Base-by-base conservation (phyloP, 2,888 invertebrate species). In the Napeogenes sylphis region DNA sequence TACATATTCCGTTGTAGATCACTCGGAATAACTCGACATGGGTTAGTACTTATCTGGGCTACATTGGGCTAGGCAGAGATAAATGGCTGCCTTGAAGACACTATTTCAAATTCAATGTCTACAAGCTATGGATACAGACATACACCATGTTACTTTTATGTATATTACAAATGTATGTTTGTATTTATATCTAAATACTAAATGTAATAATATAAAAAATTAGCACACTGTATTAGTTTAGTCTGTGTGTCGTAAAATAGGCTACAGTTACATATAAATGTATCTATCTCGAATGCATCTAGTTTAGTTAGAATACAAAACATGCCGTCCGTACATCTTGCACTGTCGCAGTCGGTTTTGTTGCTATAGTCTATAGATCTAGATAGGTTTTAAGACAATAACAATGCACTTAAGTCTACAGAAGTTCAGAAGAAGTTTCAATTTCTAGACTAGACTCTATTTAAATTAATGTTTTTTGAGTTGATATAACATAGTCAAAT, bases 251-350 rank as follows among this genome's bases (percentile, higher is more conserved):
- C 6, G 21, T 30, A 21, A 51, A 3, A 38, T 5, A 54, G 33
- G 32, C 45, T 61, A 45, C 32, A 45, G 46, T 58, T 61, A 65
- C 63, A 61, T 64, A 66, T 64, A 68, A 64, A 69, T 67, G 69
- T 63, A 66, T 72, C 65, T 63, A 66, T 72, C 65, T 70, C 68
- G 69, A 66, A 67, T 65, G 70, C 69, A 71, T 70, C 73, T 75
- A 73, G 75, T 76, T 78, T 65, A 67, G 64, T 69, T 72, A 71
- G 72, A 75, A 77, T 74, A 78, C 74, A 74, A 77, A 81, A 76
- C 72, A 77, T 70, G 71, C 72, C 70, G 68, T 72, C 72, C 71
- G 65, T 72, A 73, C 71, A 68, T 73, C 72, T 74, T 72, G 63
- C 65, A 61, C 72, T 73, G 75, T 78, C 73, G 73, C 74, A 72